phyloP scores from a whole-genome alignment of 2,888 invertebrate genomes.

The Luperina testacea region DNA sequence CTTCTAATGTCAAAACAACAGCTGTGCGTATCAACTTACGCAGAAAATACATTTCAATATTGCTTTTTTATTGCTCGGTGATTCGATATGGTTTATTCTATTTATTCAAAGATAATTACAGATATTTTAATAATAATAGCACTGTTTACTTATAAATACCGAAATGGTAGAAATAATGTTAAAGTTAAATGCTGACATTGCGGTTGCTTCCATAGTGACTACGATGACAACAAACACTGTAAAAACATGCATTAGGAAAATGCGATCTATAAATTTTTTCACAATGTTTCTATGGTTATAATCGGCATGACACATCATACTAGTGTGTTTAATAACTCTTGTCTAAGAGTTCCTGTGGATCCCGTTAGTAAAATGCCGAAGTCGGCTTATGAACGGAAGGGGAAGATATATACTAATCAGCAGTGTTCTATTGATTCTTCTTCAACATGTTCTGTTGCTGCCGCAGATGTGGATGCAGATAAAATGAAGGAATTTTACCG shows the following conservation, averaged over 20 bases:
- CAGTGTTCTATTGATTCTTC: conserved; percentile 82
- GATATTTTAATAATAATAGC: neutral
- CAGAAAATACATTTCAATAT: neutral
- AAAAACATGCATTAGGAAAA: neutral
- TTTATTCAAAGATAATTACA: neutral
- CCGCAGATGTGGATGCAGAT: conserved; percentile 86
- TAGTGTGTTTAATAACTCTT: conserved; percentile 93
- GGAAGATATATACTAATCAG: conserved; percentile 76
- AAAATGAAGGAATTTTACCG: conserved; percentile 93
- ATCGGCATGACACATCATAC: conserved; percentile 87
- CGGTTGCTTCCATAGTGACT: conserved; percentile 57
- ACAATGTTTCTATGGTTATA: conserved; percentile 43
- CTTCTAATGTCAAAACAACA: conserved; percentile 7
- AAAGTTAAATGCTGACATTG: neutral
- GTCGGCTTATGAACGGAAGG: conserved; percentile 92
- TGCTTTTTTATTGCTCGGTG: neutral
- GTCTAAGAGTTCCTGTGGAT: conserved; percentile 93
- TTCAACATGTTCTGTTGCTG: conserved; percentile 77
- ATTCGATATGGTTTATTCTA: neutral
- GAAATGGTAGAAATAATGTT: neutral
- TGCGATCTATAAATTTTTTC: conserved; percentile 1
- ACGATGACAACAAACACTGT: conserved; percentile 56
- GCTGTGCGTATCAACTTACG: conserved; percentile 7
- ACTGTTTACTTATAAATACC: neutral
- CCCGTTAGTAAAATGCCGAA: conserved; percentile 93